Evolutionary conservation across 2,797 vertebrate genomes (phyloP).

Genomic region (Salarias fasciatus): DNA sequence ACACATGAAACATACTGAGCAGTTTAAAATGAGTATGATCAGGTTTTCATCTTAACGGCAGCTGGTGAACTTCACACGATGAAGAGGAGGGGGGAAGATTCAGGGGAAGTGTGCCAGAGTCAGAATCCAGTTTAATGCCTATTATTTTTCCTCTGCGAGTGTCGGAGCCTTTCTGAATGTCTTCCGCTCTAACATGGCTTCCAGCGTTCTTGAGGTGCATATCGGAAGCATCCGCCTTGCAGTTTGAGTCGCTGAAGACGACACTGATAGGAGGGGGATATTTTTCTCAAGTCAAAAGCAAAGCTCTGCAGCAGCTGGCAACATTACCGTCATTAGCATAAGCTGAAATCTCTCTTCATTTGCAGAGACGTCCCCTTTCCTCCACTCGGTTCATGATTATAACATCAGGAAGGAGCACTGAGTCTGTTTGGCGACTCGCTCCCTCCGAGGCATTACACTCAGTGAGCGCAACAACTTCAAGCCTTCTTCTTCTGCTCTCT

Average conservation of each 20-base stretch:
- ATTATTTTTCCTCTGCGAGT: conserved; percentile 11
- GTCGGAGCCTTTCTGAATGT: conserved; percentile 8
- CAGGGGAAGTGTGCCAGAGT: too few relatives aligned
- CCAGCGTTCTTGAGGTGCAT: conserved; percentile 11
- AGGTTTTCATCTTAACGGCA: conserved; percentile 7
- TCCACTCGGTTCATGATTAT: conserved; percentile 39
- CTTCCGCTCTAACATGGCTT: conserved; percentile 25
- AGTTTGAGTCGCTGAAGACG: conserved; percentile 30
- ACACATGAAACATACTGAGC: too few relatives aligned
- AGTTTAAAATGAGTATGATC: too few relatives aligned
- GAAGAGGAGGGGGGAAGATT: conserved; percentile 6
- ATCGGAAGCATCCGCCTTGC: conserved; percentile 15
- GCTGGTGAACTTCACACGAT: background rate
- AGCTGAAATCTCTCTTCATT: conserved; percentile 51
- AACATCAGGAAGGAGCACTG: conserved; percentile 36
- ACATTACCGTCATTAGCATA: conserved; percentile 57
- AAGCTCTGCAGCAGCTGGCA: conserved; percentile 42
- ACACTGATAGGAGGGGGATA: conserved; percentile 3
- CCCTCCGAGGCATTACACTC: conserved; percentile 9
- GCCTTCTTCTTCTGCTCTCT: background rate
- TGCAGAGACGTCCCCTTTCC: conserved; percentile 19
- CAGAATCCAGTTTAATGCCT: conserved; percentile 21
- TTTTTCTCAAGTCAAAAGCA: conserved; percentile 31
- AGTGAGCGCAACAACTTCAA: conserved; percentile 2
- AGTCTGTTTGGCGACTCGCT: conserved; percentile 25